Base-by-base conservation (phyloP, 2,888 invertebrate species). In the Acanthosoma haemorrhoidale region DNA sequence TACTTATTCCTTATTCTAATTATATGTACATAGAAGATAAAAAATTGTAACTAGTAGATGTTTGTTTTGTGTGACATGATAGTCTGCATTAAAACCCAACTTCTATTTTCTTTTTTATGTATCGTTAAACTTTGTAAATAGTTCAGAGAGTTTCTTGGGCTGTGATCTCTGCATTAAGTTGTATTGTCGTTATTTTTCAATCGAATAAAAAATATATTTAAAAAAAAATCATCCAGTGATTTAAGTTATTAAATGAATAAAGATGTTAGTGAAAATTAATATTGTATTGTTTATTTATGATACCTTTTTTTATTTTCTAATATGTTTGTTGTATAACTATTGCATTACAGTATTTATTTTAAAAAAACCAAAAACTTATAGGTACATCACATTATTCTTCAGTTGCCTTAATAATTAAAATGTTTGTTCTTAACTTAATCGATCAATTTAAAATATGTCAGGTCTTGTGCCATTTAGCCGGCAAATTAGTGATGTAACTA, bases 161-260 rank as follows among this genome's bases (percentile, higher is more conserved):
- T 77, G 77, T 77, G 77, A 77, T 76, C 75, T 76, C 76, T 76
- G 77, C 76, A 76, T 77, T 77, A 76, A 76, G 76, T 76, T 76
- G 74, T 75, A 76, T 75, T 75, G 75, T 75, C 74, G 75, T 75
- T 75, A 75, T 75, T 75, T 75, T 75, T 75, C 74, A 75, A 75
- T 75, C 74, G 74, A 75, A 74, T 74, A 75, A 75, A 74, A 72
- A 72, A 74, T 74, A 72, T 74, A 72, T 73, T n/a, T n/a, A n/a
- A n/a, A 73, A 75, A 72, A 68, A 75, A 75, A 75, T 75, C 75
- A 75, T 75, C 74, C 75, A 75, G 75, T 75, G 75, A 75, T 75
- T 75, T 75, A 75, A 75, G 75, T 75, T 75, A 75, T 75, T 75
- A 75, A 75, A 75, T 75, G 73, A 74, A 75, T 75, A 75, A 75